Evolutionary conservation across 2,888 invertebrate genomes (phyloP).

Genomic region (Malthinus seriepunctatus): DNA sequence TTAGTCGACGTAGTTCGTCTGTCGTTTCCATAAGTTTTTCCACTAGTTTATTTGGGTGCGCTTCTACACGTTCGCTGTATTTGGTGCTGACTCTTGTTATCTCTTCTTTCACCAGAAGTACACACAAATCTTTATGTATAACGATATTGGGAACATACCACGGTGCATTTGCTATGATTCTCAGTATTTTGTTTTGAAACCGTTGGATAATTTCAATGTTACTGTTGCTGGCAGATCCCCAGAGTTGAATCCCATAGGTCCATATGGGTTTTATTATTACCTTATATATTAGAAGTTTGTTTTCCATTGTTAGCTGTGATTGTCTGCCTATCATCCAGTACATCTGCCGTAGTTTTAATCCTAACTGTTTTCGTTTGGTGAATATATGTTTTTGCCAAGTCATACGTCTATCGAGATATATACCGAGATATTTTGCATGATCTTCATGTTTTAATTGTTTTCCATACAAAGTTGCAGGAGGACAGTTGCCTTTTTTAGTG

Average conservation of each 20-base stretch:
- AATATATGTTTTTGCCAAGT: conserved; percentile 3
- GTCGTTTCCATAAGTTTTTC: neutral
- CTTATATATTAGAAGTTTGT: neutral
- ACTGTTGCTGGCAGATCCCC: neutral
- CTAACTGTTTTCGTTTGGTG: neutral
- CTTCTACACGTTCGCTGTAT: neutral
- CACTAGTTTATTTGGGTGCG: neutral
- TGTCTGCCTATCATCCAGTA: too few relatives aligned
- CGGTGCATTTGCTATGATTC: neutral
- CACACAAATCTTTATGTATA: neutral
- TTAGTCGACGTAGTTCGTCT: neutral
- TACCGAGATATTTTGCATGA: neutral
- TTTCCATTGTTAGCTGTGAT: neutral
- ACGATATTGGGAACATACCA: neutral
- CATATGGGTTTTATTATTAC: neutral
- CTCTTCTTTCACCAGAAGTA: neutral
- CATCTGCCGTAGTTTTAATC: too few relatives aligned
- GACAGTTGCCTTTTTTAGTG: neutral
- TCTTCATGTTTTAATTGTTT: neutral
- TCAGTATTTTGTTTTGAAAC: neutral
- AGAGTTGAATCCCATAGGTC: neutral
- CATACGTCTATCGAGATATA: neutral
- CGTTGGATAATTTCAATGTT: neutral
- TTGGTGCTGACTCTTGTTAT: neutral
- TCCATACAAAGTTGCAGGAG: neutral